Percentiles rank a stretch among this genome's conserved stretches.
These are phyloP conservation scores for Uloborus plumipes DNA, from an alignment of 2,888 invertebrate species.

Conservation along the genomic window DNA sequence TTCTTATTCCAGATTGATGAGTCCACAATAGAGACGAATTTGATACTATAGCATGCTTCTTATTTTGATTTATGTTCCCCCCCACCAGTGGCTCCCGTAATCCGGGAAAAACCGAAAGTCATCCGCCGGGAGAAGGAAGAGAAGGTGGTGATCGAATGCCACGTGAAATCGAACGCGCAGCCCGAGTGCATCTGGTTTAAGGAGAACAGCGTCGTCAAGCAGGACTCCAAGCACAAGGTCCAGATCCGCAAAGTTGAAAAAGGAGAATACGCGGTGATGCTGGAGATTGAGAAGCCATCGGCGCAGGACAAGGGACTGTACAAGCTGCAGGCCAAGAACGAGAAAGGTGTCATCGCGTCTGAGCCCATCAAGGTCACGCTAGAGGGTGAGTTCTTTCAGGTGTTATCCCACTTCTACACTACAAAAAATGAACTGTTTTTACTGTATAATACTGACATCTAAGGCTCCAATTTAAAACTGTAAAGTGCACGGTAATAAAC, in stretches of 20 bases:
- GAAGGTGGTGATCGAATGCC: constrained; percentile 92
- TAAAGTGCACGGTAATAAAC: too few relatives aligned
- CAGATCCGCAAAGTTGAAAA: constrained; percentile 81
- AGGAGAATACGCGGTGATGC: constrained; percentile 90
- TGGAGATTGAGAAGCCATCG: constrained; percentile 88
- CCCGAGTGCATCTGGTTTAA: constrained; percentile 96
- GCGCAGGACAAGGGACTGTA: constrained; percentile 88
- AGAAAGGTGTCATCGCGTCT: constrained; percentile 91
- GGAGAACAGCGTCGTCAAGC: constrained; percentile 82
- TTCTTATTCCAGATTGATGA: too few relatives aligned
- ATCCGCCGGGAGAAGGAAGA: constrained; percentile 89
- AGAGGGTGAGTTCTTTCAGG: constrained; percentile 70
- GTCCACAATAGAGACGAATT: too few relatives aligned
- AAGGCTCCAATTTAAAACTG: too few relatives aligned
- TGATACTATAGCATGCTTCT: too few relatives aligned
- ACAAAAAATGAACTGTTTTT: too few relatives aligned
- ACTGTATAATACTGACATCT: too few relatives aligned
- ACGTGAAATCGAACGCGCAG: constrained; percentile 91
- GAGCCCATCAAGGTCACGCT: constrained; percentile 90
- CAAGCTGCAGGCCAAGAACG: constrained; percentile 90
- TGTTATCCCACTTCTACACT: too few relatives aligned
- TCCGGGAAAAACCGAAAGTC: constrained; percentile 89
- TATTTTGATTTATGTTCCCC: constrained; percentile 55
- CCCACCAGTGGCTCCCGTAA: constrained; percentile 87
- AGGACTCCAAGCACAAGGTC: constrained; percentile 83